phyloP scores from a whole-genome alignment of 2,797 vertebrate genomes.

The Gambusia yucatana region DNA sequence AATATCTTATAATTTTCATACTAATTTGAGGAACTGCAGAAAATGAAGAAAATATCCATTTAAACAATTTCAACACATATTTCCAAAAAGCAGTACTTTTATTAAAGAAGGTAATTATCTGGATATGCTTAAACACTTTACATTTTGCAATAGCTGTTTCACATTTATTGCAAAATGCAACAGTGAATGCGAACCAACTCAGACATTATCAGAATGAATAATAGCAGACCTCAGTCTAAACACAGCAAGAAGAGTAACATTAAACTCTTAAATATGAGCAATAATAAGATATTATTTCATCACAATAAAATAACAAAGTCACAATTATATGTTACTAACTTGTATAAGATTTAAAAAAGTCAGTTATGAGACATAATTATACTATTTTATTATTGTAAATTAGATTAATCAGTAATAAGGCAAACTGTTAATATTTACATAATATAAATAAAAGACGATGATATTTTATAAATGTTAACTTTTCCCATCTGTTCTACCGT shows the following conservation, averaged over 20 bases:
- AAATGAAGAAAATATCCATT: neutral
- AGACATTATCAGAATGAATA: neutral
- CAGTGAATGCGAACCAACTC: neutral
- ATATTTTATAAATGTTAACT: neutral
- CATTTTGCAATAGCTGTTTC: neutral
- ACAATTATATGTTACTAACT: neutral
- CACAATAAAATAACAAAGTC: neutral
- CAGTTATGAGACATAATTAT: neutral
- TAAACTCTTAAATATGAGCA: neutral
- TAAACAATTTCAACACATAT: neutral
- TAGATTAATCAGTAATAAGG: neutral
- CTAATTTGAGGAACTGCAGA: neutral
- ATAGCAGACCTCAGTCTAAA: neutral
- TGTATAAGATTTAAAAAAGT: too few relatives aligned
- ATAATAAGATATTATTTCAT: too few relatives aligned
- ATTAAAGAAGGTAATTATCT: neutral
- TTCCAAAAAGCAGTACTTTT: neutral
- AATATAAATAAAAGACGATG: neutral
- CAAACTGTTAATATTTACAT: neutral
- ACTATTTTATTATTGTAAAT: neutral
- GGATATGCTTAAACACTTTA: neutral
- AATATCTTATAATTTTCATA: neutral
- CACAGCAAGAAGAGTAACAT: too few relatives aligned
- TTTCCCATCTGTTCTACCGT: neutral
- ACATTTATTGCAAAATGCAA: neutral